Base-by-base conservation (phyloP, 2,888 invertebrate species). In the Rotaria magnacalcarata region DNA sequence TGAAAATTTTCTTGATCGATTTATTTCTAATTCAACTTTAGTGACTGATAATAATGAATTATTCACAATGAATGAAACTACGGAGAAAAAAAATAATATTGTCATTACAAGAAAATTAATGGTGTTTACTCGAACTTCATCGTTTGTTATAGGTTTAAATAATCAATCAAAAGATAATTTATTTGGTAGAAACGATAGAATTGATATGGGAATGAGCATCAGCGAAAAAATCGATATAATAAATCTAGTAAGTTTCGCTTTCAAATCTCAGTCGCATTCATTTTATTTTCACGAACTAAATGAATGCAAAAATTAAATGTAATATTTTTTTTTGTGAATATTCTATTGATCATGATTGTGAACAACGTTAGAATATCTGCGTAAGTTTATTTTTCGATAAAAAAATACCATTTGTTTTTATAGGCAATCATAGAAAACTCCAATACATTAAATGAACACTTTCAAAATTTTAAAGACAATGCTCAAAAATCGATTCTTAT, bases 351-450 rank as follows among this genome's bases (percentile, higher is more conserved):
- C 34, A 34, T 34, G 34, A 34, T 34, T 34, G 34, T 34, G 34
- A 34, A 34, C 34, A 34, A 2, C 34, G 2, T 34, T 34, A 34
- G 34, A 34, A 34, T 34, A 34, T 34, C 34, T 34, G 34, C 34
- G 2, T 34, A 34, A 34, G 34, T 34, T 34, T 34, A 34, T 16
- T 16, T 52, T 52, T 52, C 52, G 52, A 52, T 16, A 8, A 11
- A 7, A 60, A 24, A 60, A 27, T 60, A 60, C 7, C 3, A 27
- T 67, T 34, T 8, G 34, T 21, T 80, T 24, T 47, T 80, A 10
- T n/a, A 80, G 80, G 41, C 41, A 21, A 80, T 80, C n/a, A 80
- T 80, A 47, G 80, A 80, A n/a, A 80, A 80, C 47, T 43, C 80
- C 21, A n/a, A 0, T 2, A 10, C 24, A n/a, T 47, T 80, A 80